A percentile compares a stretch with the other conserved stretches of the same genome.
Conservation (phyloP, 2,113 vertebrate genomes). For the Syngnathoides biaculeatus region DNA sequence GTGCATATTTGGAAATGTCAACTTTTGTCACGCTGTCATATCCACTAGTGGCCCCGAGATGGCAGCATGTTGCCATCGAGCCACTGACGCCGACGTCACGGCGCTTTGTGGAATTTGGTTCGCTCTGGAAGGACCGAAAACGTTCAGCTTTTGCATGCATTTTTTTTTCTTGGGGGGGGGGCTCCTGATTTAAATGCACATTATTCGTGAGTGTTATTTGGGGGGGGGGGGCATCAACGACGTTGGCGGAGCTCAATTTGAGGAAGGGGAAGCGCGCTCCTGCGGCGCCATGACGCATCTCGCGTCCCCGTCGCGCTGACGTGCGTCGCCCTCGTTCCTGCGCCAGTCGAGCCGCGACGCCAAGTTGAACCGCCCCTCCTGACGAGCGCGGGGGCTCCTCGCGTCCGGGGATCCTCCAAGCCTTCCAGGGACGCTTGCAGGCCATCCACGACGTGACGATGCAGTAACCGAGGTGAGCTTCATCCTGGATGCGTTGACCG, state of each 20-base stretch:
- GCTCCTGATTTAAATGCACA: no score
- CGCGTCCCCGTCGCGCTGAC: neutral
- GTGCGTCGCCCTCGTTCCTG: slow-evolving; percentile 19
- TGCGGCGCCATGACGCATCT: slow-evolving; percentile 61
- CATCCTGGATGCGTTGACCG: slow-evolving; percentile 20
- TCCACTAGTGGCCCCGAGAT: slow-evolving; percentile 33
- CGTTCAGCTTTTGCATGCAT: neutral
- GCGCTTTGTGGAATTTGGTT: neutral
- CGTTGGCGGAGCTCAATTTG: neutral
- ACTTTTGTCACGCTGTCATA: slow-evolving; percentile 10
- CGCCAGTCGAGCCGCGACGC: slow-evolving; percentile 53
- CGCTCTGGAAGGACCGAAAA: neutral
- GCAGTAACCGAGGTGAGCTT: slow-evolving; percentile 38
- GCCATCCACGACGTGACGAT: slow-evolving; percentile 16
- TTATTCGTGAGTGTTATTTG: no score
- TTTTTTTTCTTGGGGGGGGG: neutral
- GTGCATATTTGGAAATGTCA: no score
- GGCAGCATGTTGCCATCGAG: slow-evolving; percentile 40
- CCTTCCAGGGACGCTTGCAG: slow-evolving; percentile 19
- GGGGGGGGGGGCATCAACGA: slow-evolving; percentile 1
- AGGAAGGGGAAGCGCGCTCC: slow-evolving; percentile 5
- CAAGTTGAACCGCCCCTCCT: no score
- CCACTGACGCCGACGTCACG: neutral
- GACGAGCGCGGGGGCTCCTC: slow-evolving; percentile 13
- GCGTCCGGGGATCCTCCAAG: slow-evolving; percentile 13